Evolutionary conservation across 2,113 vertebrate genomes (phyloP).

Genomic region (Cavia porcellus): DNA sequence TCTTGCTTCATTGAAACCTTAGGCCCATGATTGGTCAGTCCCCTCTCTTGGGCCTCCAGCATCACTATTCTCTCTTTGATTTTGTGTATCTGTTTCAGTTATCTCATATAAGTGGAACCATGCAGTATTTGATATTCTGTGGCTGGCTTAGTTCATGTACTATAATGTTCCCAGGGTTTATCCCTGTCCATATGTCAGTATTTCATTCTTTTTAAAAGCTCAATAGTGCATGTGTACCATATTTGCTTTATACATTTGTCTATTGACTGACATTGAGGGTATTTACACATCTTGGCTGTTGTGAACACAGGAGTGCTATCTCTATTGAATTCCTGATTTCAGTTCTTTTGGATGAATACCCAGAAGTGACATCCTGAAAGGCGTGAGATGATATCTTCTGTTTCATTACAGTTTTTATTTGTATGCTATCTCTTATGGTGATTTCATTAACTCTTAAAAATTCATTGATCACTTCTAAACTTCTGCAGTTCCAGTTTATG

Average conservation of each 20-base stretch:
- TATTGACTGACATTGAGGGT: neutral
- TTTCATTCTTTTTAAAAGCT: neutral
- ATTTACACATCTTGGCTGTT: neutral
- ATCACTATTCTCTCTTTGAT: neutral
- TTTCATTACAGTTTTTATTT: neutral
- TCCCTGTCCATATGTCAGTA: neutral
- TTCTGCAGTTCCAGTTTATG: neutral
- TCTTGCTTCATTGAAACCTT: neutral
- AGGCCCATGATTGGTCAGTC: neutral
- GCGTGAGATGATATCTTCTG: neutral
- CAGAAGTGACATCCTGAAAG: neutral
- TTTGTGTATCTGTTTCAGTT: neutral
- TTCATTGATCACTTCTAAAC: neutral
- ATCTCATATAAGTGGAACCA: neutral
- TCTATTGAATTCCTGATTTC: neutral
- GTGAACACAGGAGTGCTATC: neutral
- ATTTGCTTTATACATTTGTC: neutral
- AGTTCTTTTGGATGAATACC: neutral
- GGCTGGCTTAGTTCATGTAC: neutral
- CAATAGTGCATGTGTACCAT: neutral
- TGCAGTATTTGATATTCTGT: neutral
- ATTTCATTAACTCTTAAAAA: neutral
- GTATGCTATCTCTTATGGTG: neutral
- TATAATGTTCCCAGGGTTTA: neutral
- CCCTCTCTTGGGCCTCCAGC: no score